phyloP scores from a whole-genome alignment of 1,140 invertebrate species.

The Thaumatotibia leucotreta region DNA sequence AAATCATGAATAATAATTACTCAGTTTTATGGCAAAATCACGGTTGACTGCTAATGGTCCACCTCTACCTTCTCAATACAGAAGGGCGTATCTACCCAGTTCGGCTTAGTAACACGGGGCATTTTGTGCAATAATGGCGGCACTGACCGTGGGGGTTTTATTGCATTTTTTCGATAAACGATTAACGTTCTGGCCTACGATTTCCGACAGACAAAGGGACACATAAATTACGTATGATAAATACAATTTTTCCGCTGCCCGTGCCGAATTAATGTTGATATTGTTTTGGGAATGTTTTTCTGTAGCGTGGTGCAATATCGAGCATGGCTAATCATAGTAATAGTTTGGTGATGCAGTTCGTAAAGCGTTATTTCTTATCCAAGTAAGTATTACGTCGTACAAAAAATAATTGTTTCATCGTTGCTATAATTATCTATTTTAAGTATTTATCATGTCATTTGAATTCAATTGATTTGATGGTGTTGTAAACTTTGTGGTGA shows the following conservation, averaged over 20 bases:
- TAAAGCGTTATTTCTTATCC: neutral
- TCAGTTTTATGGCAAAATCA: constrained; percentile 60
- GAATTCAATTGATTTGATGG: no score
- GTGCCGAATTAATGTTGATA: constrained; percentile 13
- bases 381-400: no score
- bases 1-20: constrained; percentile 63
- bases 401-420: no score
- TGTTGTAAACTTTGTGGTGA: no score
- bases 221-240: constrained; percentile 65
- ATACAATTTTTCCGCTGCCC: constrained; percentile 37
- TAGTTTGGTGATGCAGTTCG: neutral
- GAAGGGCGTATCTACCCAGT: neutral
- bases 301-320: neutral
- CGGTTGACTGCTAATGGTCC: constrained; percentile 35
- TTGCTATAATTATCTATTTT: no score
- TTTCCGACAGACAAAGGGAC: constrained; percentile 60
- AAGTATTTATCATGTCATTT: no score
- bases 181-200: constrained; percentile 65
- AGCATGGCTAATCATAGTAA: neutral
- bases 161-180: constrained; percentile 62
- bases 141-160: constrained; percentile 64
- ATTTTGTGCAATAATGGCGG: constrained; percentile 20
- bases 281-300: constrained; percentile 4
- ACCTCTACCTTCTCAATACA: neutral
- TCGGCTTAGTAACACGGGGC: neutral